Evolutionary conservation across 2,113 vertebrate genomes (phyloP).

Genomic region (Peromyscus polionotus): DNA sequence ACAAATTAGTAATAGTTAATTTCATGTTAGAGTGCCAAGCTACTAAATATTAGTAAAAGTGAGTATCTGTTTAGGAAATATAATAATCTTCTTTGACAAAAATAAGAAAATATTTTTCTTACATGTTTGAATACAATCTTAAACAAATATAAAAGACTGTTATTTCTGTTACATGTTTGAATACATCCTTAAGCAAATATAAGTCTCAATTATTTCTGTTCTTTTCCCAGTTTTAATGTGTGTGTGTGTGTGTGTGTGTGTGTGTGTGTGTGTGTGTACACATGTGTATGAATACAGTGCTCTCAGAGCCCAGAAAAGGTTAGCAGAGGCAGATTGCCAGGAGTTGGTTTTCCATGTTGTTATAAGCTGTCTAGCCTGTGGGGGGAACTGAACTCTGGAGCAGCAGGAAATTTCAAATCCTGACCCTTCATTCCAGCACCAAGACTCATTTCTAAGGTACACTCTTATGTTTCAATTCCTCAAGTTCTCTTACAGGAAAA

Average conservation of each 20-base stretch:
- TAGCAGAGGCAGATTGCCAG: neutral
- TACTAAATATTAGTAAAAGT: neutral
- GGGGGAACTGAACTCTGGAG: neutral
- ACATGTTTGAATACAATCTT: neutral
- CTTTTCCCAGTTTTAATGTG: neutral
- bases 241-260: neutral
- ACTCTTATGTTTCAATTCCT: neutral
- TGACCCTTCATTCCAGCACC: neutral
- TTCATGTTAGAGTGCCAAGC: neutral
- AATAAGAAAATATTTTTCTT: neutral
- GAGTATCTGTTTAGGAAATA: neutral
- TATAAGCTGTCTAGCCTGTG: neutral
- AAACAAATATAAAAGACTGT: neutral
- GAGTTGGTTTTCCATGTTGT: neutral
- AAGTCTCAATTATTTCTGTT: neutral
- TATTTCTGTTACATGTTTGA: neutral
- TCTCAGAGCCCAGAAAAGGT: neutral
- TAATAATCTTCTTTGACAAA: neutral
- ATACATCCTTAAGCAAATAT: neutral
- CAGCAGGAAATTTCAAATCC: neutral
- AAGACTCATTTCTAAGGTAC: neutral
- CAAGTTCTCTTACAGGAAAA: neutral
- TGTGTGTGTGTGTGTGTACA: neutral
- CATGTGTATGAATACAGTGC: neutral
- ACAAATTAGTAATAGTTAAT: neutral